These are phyloP conservation scores for Emesis furor DNA, from an alignment of 2,888 invertebrate genomes.

Conservation along the genomic window DNA sequence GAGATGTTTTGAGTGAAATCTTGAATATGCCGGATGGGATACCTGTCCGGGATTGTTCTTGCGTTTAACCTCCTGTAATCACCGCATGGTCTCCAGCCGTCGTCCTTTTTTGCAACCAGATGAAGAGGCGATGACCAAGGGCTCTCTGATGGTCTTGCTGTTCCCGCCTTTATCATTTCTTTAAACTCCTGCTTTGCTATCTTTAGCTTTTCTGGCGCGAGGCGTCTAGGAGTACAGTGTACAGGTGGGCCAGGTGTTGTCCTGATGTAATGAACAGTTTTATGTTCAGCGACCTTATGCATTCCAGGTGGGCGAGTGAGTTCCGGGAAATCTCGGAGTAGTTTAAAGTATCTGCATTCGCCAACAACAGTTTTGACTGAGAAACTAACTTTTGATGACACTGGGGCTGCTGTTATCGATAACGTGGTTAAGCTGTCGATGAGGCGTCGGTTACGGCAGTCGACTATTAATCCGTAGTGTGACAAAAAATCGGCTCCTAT, in stretches of 20 bases:
- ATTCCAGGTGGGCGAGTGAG: too few species aligned
- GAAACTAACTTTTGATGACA: neutral
- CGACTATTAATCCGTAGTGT: constrained; percentile 46
- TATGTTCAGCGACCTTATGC: neutral
- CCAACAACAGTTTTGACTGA: too few species aligned
- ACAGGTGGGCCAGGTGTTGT: constrained; percentile 57
- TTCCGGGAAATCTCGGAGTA: too few species aligned
- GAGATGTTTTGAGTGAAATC: constrained; percentile 25
- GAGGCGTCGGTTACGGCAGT: constrained; percentile 46
- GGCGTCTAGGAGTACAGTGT: constrained; percentile 46
- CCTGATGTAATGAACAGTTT: constrained; percentile 27
- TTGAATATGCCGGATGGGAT: constrained; percentile 76
- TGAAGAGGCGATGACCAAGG: constrained; percentile 62
- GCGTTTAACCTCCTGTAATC: constrained; percentile 78
- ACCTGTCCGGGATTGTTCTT: constrained; percentile 72
- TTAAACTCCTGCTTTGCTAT: constrained; percentile 1
- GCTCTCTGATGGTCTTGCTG: constrained; percentile 39
- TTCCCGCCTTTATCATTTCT: constrained; percentile 35
- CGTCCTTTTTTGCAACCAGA: constrained; percentile 27
- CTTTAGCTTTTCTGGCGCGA: constrained; percentile 44
- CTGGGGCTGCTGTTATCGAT: neutral
- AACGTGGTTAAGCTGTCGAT: constrained; percentile 50
- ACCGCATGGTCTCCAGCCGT: constrained; percentile 75
- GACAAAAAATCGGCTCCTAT: constrained; percentile 45
- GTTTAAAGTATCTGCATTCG: too few species aligned